These are phyloP conservation scores for Drosophila athabasca DNA, from an alignment of 1,140 invertebrate genomes.

Conservation along the genomic window DNA sequence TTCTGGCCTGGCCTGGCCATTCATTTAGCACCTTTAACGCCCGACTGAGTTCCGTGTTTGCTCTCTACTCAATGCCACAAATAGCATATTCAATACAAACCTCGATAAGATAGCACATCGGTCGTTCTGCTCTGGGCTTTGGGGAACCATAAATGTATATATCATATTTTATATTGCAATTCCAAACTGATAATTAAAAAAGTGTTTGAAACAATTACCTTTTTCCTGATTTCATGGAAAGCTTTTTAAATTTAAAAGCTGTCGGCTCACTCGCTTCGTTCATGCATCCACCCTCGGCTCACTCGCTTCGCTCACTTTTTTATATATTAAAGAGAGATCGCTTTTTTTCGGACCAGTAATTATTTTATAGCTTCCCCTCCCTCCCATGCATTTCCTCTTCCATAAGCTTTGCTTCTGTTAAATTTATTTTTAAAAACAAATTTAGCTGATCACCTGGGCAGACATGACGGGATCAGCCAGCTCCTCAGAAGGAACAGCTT, in stretches of 20 bases:
- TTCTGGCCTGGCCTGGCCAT: not conserved
- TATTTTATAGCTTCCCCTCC: too few relatives aligned
- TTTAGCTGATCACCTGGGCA: conserved; percentile 19
- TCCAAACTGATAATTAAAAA: conserved; percentile 5
- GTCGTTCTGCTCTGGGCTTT: conserved; percentile 19
- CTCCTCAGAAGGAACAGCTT: not conserved
- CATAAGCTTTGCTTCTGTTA: too few relatives aligned
- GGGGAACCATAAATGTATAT: conserved; percentile 11
- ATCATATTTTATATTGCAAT: conserved; percentile 1
- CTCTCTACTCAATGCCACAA: conserved; percentile 29
- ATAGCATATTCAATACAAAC: conserved; percentile 4
- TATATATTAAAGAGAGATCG: too few relatives aligned
- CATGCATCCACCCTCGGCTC: too few relatives aligned
- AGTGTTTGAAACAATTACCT: too few relatives aligned
- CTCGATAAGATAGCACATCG: conserved; percentile 34
- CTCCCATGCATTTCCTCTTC: too few relatives aligned
- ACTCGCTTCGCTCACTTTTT: too few relatives aligned
- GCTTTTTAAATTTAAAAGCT: not conserved
- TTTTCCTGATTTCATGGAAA: not conserved
- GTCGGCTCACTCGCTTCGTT: too few relatives aligned
- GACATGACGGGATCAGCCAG: not conserved
- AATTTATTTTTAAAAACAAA: too few relatives aligned
- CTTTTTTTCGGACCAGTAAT: too few relatives aligned
- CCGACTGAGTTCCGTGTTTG: conserved; percentile 33
- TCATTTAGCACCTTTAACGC: conserved; percentile 46